A percentile compares a stretch with the other conserved stretches of the same genome.
phyloP scores from a whole-genome alignment of 2,113 vertebrate species.

The Nothocercus julius region DNA sequence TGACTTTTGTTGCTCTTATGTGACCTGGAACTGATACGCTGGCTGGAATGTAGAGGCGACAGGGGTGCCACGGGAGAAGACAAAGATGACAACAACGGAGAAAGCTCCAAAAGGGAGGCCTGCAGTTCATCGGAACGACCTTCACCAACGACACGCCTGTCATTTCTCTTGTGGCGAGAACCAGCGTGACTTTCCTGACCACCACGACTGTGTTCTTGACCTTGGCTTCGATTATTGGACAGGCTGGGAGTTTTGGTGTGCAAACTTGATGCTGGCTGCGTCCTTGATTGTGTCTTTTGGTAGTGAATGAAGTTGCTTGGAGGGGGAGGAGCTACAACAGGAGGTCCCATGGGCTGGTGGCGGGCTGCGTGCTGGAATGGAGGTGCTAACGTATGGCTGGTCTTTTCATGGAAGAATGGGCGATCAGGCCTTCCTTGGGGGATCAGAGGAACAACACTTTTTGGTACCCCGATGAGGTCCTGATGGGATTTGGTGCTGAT shows the following conservation, averaged over 20 bases:
- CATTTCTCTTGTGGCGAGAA: conserved; percentile 53
- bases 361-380: conserved; percentile 71
- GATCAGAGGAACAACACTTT: conserved; percentile 42
- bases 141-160: conserved; percentile 59
- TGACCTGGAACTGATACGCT: conserved; percentile 73
- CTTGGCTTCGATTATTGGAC: conserved; percentile 29
- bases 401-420: conserved; percentile 64
- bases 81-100: conserved; percentile 73
- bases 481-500: conserved; percentile 75
- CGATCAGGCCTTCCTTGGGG: conserved; percentile 61
- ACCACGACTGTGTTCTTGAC: not conserved
- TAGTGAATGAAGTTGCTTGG: conserved; percentile 57
- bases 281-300: conserved; percentile 67
- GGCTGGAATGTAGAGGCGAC: conserved; percentile 85
- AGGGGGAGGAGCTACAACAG: conserved; percentile 44
- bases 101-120: conserved; percentile 56
- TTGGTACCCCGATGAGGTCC: conserved; percentile 69
- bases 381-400: conserved; percentile 41
- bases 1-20: conserved; percentile 63
- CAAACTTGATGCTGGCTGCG: conserved; percentile 47
- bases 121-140: not conserved
- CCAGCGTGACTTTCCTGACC: conserved; percentile 29
- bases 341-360: conserved; percentile 57
- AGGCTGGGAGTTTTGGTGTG: conserved; percentile 50
- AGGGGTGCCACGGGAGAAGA: conserved; percentile 77